Conservation (phyloP, 2,888 invertebrate species). For the Belgica antarctica region DNA sequence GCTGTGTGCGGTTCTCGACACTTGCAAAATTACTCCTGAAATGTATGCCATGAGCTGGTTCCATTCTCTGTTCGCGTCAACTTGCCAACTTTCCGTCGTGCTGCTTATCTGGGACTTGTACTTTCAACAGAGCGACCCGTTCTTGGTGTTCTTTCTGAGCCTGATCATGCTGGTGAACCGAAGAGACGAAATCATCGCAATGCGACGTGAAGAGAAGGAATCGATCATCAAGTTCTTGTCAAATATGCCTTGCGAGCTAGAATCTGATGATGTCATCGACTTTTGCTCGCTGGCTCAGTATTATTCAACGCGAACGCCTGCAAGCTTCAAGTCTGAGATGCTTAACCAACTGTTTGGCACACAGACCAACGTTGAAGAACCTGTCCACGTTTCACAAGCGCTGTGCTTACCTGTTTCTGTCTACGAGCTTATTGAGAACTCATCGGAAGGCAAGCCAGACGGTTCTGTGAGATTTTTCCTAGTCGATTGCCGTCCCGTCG, state of each 20-base stretch:
- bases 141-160: slow-evolving; percentile 91
- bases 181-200: slow-evolving; percentile 76
- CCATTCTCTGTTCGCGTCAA: slow-evolving; percentile 82
- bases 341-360: slow-evolving; percentile 64
- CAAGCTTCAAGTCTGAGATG: slow-evolving; percentile 84
- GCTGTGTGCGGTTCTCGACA: slow-evolving; percentile 93
- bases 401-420: slow-evolving; percentile 95
- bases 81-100: slow-evolving; percentile 80
- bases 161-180: slow-evolving; percentile 95
- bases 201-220: slow-evolving; percentile 70
- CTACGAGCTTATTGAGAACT: slow-evolving; percentile 83
- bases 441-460: slow-evolving; percentile 63
- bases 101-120: slow-evolving; percentile 96
- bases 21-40: slow-evolving; percentile 89
- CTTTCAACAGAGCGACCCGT: slow-evolving; percentile 93
- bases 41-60: slow-evolving; percentile 88
- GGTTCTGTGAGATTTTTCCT: slow-evolving; percentile 81
- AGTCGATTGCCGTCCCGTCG: slow-evolving; percentile 94
- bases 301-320: slow-evolving; percentile 89
- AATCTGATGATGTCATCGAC: slow-evolving; percentile 92
- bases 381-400: slow-evolving; percentile 72
- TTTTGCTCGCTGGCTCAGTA: slow-evolving; percentile 96
- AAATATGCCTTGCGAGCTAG: slow-evolving; percentile 80
- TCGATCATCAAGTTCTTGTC: slow-evolving; percentile 67
- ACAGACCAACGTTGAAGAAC: slow-evolving; percentile 60